Evolutionary conservation across 2,797 vertebrate genomes (phyloP), one percentile per base, ranked within the genome.

Genomic region (Antennarius maculatus): DNA sequence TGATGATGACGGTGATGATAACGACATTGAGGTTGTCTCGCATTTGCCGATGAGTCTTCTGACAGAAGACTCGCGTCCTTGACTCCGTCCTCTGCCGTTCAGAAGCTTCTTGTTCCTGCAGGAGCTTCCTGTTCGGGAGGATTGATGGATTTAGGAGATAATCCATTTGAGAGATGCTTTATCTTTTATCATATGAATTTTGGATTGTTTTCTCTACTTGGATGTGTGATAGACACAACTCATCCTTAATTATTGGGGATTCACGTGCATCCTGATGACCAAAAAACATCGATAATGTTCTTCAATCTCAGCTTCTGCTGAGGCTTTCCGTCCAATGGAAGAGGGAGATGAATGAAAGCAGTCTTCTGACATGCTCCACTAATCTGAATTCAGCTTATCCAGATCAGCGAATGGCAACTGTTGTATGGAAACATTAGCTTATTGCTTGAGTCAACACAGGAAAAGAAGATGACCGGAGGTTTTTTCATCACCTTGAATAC

Each of bases 371-470:
- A 2, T 39, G 6, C 41, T 17, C 27, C 37, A 7, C 14, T 16
- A 4, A 14, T 52, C 58, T 53, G 16, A 27, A 45, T 57, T 45
- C 28, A 45, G 2, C 55, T 46, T 28, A 0, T 53, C 27, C 56
- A 52, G 76, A 59, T 72, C 71, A 62, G 0, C 73, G 68, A 66
- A 47, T 62, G 28, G 66, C 2, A 42, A 16, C 16, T 17, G 34
- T 41, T 62, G 41, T 28, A 23, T 41, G 4, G 55, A 51, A 69
- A 77, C 18, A 58, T 61, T 52, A 62, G 53, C 39, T 51, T 47
- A 54, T 54, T 53, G 43, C 18, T 58, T 28, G 46, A 61, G n/a
- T 15, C 29, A 52, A 53, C 46, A 39, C 49, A 41, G 61, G 50
- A 47, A 41, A 27, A 28, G 23, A 23, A 1, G 23, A 23, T 23